phyloP scores from a whole-genome alignment of 2,113 vertebrate genomes.

The Brienomyrus brachyistius region DNA sequence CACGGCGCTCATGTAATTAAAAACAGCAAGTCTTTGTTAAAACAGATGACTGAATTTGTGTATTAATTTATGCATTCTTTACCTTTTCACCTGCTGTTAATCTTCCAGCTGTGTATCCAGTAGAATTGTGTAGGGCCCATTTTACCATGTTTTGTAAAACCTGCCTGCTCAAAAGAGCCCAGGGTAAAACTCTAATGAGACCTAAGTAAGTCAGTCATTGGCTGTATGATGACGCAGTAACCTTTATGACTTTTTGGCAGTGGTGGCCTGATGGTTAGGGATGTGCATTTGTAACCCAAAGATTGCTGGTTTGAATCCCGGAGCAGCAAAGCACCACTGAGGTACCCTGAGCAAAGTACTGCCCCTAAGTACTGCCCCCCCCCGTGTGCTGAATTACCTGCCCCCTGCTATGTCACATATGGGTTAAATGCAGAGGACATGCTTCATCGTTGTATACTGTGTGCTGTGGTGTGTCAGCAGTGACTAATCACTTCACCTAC shows the following conservation, averaged over 20 bases:
- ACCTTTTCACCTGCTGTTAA: not conserved
- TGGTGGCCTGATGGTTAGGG: no score
- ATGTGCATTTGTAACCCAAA: no score
- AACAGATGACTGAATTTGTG: not conserved
- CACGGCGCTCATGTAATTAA: not conserved
- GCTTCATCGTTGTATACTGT: no score
- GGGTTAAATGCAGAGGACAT: no score
- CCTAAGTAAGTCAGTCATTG: not conserved
- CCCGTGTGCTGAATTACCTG: no score
- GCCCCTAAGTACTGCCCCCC: no score
- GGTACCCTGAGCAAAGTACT: no score
- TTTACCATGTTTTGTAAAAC: not conserved
- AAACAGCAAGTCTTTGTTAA: not conserved
- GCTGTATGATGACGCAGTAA: not conserved
- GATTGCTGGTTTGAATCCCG: no score
- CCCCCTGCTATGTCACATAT: no score
- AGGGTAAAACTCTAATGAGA: not conserved
- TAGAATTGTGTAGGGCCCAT: not conserved
- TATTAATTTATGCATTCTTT: not conserved
- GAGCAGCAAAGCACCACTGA: no score
- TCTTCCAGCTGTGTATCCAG: not conserved
- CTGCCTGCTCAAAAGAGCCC: not conserved
- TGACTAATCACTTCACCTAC: no score
- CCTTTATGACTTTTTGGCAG: not conserved
- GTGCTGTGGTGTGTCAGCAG: no score